These are phyloP conservation scores for Nematostella vectensis DNA, from an alignment of 92 coral and sea anemone genomes.

Conservation along the genomic window DNA sequence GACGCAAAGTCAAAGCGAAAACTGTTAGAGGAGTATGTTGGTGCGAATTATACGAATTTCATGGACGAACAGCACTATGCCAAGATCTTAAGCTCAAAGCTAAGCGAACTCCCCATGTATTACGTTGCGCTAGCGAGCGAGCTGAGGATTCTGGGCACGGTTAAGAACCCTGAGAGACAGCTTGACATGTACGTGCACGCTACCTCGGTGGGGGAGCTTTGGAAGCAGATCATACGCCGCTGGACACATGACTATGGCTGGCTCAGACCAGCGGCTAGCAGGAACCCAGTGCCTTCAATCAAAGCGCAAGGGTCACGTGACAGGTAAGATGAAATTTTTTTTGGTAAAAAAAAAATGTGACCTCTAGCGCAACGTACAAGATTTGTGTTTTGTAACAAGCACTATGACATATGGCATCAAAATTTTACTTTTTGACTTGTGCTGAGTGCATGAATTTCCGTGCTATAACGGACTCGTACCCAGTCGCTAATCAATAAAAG, in stretches of 20 bases:
- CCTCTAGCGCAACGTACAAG: too few species aligned
- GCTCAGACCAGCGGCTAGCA: slow-evolving; percentile 77
- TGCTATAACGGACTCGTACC: too few species aligned
- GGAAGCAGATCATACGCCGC: slow-evolving; percentile 88
- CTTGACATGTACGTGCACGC: slow-evolving; percentile 71
- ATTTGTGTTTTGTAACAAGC: too few species aligned
- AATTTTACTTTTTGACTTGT: too few species aligned
- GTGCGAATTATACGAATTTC: slow-evolving; percentile 51
- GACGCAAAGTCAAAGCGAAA: slow-evolving; percentile 53
- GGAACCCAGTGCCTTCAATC: slow-evolving; percentile 71
- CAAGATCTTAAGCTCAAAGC: slow-evolving; percentile 52
- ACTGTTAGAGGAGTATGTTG: slow-evolving; percentile 67
- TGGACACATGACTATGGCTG: slow-evolving; percentile 98
- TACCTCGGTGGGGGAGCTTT: slow-evolving; percentile 61
- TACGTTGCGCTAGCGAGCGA: slow-evolving; percentile 79
- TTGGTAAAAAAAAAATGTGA: too few species aligned
- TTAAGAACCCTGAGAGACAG: slow-evolving; percentile 66
- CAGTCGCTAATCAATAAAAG: too few species aligned
- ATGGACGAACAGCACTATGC: slow-evolving; percentile 43
- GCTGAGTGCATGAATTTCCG: too few species aligned
- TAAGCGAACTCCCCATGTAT: slow-evolving; percentile 68
- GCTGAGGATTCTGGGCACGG: slow-evolving; percentile 63
- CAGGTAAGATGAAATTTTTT: too few species aligned
- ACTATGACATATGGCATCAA: too few species aligned
- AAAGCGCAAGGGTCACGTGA: slow-evolving; percentile 92